These are phyloP conservation scores for Aptenodytes patagonicus DNA, from an alignment of 2,113 vertebrate species.

Conservation along the genomic window DNA sequence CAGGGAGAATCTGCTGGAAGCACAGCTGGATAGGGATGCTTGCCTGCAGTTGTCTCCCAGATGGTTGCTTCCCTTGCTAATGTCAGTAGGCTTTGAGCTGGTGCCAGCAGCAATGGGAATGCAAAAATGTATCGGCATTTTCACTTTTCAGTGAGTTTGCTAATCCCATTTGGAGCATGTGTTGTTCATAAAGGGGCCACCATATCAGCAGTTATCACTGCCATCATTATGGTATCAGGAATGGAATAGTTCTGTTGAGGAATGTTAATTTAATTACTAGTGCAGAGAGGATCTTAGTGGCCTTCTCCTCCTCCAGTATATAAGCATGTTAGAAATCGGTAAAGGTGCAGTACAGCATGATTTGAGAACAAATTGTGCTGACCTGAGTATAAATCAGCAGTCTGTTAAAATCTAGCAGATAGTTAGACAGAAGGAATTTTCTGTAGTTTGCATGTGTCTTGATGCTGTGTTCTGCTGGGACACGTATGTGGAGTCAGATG, in stretches of 20 bases:
- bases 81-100: slow-evolving; percentile 2
- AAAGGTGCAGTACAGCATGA: neutral
- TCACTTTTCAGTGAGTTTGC: slow-evolving; percentile 2
- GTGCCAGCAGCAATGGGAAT: slow-evolving; percentile 1
- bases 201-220: neutral
- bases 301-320: neutral
- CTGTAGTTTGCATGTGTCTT: neutral
- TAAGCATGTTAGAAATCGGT: neutral
- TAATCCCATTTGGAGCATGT: neutral
- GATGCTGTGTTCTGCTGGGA: neutral
- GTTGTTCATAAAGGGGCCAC: neutral
- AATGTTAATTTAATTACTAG: neutral
- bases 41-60: slow-evolving; percentile 19
- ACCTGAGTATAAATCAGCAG: neutral
- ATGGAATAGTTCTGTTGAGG: neutral
- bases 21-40: neutral
- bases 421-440: neutral
- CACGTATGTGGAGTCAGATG: neutral
- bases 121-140: neutral
- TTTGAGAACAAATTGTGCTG: neutral
- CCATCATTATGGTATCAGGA: neutral
- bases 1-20: slow-evolving; percentile 32
- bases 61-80: neutral
- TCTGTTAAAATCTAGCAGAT: neutral
- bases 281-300: neutral